Base-by-base conservation (phyloP, 2,113 vertebrate genomes). In the Pitta sordida region DNA sequence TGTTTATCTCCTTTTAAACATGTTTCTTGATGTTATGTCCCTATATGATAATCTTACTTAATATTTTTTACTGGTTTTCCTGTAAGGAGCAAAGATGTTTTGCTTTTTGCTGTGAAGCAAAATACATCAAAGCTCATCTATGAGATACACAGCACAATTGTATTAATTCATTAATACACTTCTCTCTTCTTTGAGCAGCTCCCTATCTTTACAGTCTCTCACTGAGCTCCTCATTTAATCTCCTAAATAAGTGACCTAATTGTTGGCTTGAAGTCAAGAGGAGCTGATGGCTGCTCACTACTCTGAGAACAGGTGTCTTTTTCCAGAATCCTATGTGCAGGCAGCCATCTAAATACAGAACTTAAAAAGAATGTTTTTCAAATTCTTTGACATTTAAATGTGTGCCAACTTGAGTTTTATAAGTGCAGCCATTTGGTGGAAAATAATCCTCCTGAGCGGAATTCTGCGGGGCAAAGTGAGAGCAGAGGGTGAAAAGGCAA, bases 211-310 rank as follows among this genome's bases (percentile, higher is more conserved):
- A 10, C 63, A 80, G 78, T 46, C 55, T 76, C 71, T 82, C 78
- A 87, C 21, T 73, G 58, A 91, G 89, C n/a, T 90, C 63, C 87
- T 87, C 85, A 83, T 83, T 94, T 91, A 17, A 92, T 76, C 78
- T 91, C 75, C 75, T 80, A 83, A 85, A 68, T 48, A 96, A 94
- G 58, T 87, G 86, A 96, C 78, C 81, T 91, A 93, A 94, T 83
- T 53, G 69, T 87, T 93, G 83, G 92, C 89, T 48, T 34, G 30
- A 80, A 83, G 55, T 86, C 85, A 95, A 80, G 85, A 86, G 44
- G 43, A 69, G 83, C 36, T 58, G 82, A 64, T 49, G 71, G 71
- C 48, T 74, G 70, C 82, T 89, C 34, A 43, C 53, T 79, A 9
- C 86, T 83, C 80, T 21, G 63, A 85, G 92, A 94, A 58, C 84